phyloP scores from a whole-genome alignment of 2,888 invertebrate genomes.

The Cataglyphis livida region DNA sequence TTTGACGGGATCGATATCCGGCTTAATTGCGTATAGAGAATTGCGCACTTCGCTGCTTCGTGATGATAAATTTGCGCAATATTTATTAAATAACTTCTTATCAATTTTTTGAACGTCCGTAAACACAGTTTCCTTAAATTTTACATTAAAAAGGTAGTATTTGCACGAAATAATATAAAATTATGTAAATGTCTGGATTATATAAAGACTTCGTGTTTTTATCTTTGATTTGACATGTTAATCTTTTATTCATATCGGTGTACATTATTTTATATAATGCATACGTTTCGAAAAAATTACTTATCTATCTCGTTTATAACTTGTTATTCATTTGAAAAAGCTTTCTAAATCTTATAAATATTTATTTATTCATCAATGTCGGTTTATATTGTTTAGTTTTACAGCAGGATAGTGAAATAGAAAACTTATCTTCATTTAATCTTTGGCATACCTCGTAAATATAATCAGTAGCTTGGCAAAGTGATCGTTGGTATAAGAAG shows the following conservation, averaged over 20 bases:
- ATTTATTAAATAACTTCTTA: slow-evolving; percentile 20
- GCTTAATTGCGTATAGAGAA: slow-evolving; percentile 28
- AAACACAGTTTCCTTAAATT: background rate
- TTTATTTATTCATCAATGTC: background rate
- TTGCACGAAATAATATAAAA: background rate
- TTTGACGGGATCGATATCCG: slow-evolving; percentile 27
- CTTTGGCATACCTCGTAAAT: slow-evolving; percentile 11
- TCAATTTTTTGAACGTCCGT: background rate
- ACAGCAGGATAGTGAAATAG: background rate
- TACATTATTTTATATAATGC: background rate
- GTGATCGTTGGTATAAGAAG: slow-evolving; percentile 8
- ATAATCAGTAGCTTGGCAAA: background rate
- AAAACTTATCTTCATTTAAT: background rate
- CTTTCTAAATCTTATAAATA: background rate
- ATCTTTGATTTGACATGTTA: background rate
- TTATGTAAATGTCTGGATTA: slow-evolving; percentile 21
- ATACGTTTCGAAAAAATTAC: background rate
- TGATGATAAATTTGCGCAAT: slow-evolving; percentile 18
- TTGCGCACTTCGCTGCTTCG: background rate
- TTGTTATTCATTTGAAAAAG: background rate
- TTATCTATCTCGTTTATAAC: background rate
- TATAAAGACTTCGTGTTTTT: background rate
- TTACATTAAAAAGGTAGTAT: background rate
- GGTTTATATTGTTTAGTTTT: background rate
- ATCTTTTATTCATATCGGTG: background rate